Evolutionary conservation across 2,113 vertebrate genomes (phyloP).

Genomic region (Narcine bancroftii): DNA sequence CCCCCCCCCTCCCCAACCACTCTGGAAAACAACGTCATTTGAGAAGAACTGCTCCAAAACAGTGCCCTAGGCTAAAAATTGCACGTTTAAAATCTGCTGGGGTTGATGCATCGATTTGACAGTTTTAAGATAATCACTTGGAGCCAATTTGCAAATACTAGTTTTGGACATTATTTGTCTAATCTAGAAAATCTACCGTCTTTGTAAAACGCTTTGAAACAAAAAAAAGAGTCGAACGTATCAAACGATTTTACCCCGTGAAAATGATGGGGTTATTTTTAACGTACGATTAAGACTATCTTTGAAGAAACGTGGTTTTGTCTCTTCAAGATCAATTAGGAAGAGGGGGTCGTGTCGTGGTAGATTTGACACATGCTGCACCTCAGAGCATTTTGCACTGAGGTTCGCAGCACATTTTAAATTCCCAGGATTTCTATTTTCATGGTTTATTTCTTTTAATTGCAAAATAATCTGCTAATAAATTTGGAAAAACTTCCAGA

Average conservation of each 20-base stretch:
- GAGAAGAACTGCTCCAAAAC: background rate
- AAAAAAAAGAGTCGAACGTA: background rate
- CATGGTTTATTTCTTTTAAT: too few species aligned
- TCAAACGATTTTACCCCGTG: background rate
- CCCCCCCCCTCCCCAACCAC: too few species aligned
- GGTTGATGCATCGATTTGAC: too few species aligned
- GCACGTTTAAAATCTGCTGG: background rate
- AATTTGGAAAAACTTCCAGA: background rate
- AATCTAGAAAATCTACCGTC: background rate
- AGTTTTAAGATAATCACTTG: background rate
- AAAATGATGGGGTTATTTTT: background rate
- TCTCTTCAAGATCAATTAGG: background rate
- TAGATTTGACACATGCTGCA: background rate
- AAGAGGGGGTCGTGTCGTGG: background rate
- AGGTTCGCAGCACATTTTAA: background rate
- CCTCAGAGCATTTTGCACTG: background rate
- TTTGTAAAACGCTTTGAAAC: background rate
- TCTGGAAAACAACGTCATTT: background rate
- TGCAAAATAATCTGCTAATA: too few species aligned
- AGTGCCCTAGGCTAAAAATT: background rate
- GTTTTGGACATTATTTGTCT: background rate
- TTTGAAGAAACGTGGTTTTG: background rate
- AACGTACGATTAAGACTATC: background rate
- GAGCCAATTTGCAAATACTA: background rate
- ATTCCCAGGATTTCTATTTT: too few species aligned